Evolutionary conservation across 2,888 invertebrate species (phyloP), one percentile per base, ranked within the genome.

Genomic region (Diaperis boleti): DNA sequence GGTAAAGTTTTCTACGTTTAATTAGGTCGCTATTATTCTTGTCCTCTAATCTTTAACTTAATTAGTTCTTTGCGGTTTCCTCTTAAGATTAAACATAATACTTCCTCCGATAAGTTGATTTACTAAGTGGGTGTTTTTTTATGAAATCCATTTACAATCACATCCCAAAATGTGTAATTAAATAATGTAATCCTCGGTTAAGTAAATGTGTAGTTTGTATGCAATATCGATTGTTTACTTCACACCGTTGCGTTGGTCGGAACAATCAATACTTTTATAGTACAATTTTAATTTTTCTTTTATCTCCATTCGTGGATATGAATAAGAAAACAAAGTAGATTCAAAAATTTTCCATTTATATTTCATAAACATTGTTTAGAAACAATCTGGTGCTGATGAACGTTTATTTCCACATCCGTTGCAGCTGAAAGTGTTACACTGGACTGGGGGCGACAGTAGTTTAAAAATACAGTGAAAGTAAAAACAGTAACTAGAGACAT

Each of bases 1-100:
- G 89, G 92, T 92, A 82, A 89, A 86, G 72, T 57, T 44, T 50
- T 56, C 39, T 55, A 41, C 49, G 59, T 59, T 62, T 59, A 20
- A 31, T 54, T 61, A 33, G 56, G 60, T 52, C 10, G 26, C 14
- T 44, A 13, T 31, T 42, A 33, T 47, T 13, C 5, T 52, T 47
- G 39, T 33, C 11, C 33, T 33, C 10, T n/a, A n/a, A n/a, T n/a
- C n/a, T n/a, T n/a, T n/a, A n/a, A n/a, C 13, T 10, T 13, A 35
- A 35, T 35, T 35, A 8, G 11, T 15, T 1, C 7, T 42, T 42
- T 42, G 41, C 41, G 41, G 41, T 42, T 42, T 15, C 22, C 5
- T n/a, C n/a, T n/a, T n/a, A n/a, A n/a, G n/a, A n/a, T 6, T 22
- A 22, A 31, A 31, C n/a, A 6, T 31, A n/a, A 31, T 8, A 31